A percentile compares a stretch with the other conserved stretches of the same genome.
phyloP scores from a whole-genome alignment of 1,140 invertebrate genomes.

The Zaprionus gabonicus region DNA sequence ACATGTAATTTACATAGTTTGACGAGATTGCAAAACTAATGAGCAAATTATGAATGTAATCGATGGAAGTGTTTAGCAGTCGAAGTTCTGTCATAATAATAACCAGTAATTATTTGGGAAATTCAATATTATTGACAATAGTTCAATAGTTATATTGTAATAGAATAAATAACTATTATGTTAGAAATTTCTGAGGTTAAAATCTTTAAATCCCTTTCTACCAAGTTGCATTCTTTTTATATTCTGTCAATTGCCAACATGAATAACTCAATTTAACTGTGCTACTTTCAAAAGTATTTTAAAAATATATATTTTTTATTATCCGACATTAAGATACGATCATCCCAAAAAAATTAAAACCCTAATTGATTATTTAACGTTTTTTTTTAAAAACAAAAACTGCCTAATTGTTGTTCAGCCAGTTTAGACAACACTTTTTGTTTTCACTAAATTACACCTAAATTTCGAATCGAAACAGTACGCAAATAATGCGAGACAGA shows the following conservation, averaged over 20 bases:
- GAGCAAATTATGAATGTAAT: neutral
- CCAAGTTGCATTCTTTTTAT: no score
- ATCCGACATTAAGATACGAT: neutral
- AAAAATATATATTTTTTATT: neutral
- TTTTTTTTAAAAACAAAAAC: neutral
- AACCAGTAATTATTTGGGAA: neutral
- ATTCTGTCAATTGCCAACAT: no score
- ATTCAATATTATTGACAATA: neutral
- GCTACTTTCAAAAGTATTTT: neutral
- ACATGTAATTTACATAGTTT: constrained; percentile 30
- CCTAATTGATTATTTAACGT: neutral
- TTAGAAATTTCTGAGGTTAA: no score
- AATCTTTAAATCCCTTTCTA: no score
- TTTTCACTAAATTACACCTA: neutral
- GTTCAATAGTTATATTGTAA: neutral
- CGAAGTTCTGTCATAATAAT: neutral
- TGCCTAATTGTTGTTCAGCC: neutral
- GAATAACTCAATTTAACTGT: neutral
- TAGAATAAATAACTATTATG: neutral
- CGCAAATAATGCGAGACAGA: neutral
- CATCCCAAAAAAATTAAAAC: neutral
- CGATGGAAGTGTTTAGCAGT: neutral
- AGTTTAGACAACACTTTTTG: neutral
- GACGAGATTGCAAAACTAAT: neutral
- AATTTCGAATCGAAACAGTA: neutral